Evolutionary conservation across 2,888 invertebrate genomes (phyloP).

Genomic region (Drosophila helvetica): DNA sequence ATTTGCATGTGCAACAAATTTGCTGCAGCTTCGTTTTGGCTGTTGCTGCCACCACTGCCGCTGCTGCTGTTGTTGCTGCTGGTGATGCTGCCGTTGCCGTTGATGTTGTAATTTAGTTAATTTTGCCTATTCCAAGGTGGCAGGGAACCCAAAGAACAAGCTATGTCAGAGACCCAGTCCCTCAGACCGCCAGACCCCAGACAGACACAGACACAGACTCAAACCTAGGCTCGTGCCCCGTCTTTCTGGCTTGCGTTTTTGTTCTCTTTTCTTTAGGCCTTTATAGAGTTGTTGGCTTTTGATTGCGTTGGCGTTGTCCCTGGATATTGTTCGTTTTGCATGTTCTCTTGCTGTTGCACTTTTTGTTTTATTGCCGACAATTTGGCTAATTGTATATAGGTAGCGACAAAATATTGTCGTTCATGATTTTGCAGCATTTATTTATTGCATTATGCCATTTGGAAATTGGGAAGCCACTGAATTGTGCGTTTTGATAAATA

Average conservation of each 20-base stretch:
- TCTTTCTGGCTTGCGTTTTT: constrained; percentile 32
- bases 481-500: neutral
- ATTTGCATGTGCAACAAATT: constrained; percentile 82
- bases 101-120: constrained; percentile 79
- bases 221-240: constrained; percentile 52
- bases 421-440: constrained; percentile 18
- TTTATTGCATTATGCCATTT: constrained; percentile 19
- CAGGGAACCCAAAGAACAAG: constrained; percentile 63
- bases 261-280: constrained; percentile 36
- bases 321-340: constrained; percentile 43
- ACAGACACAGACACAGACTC: constrained; percentile 46
- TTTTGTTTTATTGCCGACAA: constrained; percentile 70
- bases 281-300: constrained; percentile 72
- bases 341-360: constrained; percentile 60
- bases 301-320: constrained; percentile 71
- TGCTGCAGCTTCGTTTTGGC: constrained; percentile 56
- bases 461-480: constrained; percentile 1
- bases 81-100: constrained; percentile 39
- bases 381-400: constrained; percentile 72
- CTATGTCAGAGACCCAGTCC: constrained; percentile 40
- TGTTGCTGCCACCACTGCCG: constrained; percentile 28
- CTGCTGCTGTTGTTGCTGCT: constrained; percentile 27
- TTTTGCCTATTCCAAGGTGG: constrained; percentile 80
- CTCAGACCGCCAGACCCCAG: constrained; percentile 10
- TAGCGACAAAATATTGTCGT: constrained; percentile 34